A percentile compares a stretch with the other conserved stretches of the same genome.
These are phyloP conservation scores for Marisa cornuarietis DNA, from an alignment of 1,140 invertebrate species.

Conservation along the genomic window DNA sequence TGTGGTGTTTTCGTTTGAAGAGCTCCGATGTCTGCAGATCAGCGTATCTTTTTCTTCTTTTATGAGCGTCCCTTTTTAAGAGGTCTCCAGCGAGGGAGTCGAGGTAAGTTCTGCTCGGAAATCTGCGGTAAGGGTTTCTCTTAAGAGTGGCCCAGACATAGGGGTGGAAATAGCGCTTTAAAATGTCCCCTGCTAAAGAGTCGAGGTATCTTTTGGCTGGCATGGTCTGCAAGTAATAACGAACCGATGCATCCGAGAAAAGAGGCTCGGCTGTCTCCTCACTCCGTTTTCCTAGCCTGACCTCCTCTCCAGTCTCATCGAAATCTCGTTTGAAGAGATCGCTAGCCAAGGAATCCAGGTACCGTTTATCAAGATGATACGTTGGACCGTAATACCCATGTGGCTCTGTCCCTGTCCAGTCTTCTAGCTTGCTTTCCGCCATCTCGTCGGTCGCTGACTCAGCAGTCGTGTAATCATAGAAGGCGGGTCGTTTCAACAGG, in stretches of 20 bases:
- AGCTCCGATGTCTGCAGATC: neutral
- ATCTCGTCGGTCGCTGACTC: no score
- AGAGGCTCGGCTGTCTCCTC: no score
- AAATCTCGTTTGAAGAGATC: neutral
- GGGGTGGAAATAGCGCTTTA: conserved; percentile 4
- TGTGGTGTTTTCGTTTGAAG: no score
- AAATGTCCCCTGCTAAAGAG: conserved; percentile 1
- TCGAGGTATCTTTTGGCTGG: neutral
- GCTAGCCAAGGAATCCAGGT: conserved; percentile 3
- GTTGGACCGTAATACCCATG: no score
- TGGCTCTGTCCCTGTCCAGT: no score
- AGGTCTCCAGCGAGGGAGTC: conserved; percentile 11
- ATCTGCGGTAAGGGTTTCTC: neutral
- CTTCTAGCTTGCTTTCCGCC: no score
- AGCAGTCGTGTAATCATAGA: no score
- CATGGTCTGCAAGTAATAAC: no score
- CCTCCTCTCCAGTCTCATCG: no score
- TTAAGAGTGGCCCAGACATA: neutral
- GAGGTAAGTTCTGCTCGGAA: neutral
- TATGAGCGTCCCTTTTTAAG: neutral
- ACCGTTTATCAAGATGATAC: neutral
- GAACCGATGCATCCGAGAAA: no score
- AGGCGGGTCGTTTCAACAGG: neutral
- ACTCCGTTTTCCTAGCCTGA: no score
- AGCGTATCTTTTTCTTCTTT: neutral